phyloP scores from a whole-genome alignment of 2,113 vertebrate species.

The Cheirogaleus medius region DNA sequence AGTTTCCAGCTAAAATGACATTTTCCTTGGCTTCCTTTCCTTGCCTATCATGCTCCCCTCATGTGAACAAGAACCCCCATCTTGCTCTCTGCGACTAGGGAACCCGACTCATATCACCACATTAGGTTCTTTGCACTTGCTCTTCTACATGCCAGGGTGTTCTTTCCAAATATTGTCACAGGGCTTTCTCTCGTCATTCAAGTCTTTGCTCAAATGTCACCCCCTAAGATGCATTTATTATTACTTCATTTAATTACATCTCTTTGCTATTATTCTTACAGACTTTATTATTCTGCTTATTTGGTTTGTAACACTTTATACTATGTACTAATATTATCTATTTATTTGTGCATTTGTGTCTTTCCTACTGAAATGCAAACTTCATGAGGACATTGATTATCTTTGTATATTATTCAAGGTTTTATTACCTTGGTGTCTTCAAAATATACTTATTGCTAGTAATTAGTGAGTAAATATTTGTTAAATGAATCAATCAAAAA shows the following conservation, averaged over 20 bases:
- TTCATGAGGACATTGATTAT: background rate
- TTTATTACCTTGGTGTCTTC: background rate
- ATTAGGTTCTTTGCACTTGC: background rate
- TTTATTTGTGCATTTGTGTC: background rate
- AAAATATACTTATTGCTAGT: background rate
- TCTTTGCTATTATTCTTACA: background rate
- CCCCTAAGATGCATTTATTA: background rate
- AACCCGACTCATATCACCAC: too few relatives aligned
- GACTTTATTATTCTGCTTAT: background rate
- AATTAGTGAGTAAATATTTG: background rate
- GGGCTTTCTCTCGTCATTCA: background rate
- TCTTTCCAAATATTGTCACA: background rate
- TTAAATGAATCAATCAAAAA: background rate
- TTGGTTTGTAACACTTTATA: background rate
- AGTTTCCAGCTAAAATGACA: background rate
- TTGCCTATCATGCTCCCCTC: rapidly evolving
- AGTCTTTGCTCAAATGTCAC: background rate
- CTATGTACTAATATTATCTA: background rate
- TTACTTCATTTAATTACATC: background rate
- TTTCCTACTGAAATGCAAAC: background rate
- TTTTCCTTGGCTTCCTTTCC: background rate
- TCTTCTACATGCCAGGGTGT: rapidly evolving
- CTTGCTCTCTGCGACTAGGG: rapidly evolving
- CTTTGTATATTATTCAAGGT: background rate
- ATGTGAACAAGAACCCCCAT: background rate